phyloP scores from a whole-genome alignment of 2,113 vertebrate species.

The Scatophagus argus region DNA sequence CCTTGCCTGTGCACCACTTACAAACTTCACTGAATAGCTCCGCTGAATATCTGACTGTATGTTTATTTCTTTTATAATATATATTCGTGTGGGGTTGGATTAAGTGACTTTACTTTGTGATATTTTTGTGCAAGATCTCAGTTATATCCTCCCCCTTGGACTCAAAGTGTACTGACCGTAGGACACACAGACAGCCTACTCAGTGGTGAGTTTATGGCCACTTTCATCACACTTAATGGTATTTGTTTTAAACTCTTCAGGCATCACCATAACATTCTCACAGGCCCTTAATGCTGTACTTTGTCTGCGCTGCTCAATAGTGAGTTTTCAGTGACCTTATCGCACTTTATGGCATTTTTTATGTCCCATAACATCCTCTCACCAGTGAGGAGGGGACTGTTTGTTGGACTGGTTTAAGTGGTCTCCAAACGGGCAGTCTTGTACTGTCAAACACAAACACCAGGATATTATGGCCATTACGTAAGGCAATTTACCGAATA shows the following conservation, averaged over 20 bases:
- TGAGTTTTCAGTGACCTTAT: conserved; percentile 62
- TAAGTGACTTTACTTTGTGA: conserved; percentile 37
- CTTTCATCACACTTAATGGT: conserved; percentile 66
- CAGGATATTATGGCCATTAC: conserved; percentile 62
- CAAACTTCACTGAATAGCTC: conserved; percentile 23
- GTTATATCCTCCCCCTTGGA: conserved; percentile 34
- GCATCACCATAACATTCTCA: conserved; percentile 55
- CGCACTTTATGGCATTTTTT: conserved; percentile 64
- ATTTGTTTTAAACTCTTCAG: conserved; percentile 69
- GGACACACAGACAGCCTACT: conserved; percentile 44
- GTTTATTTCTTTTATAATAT: not conserved
- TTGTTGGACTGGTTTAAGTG: conserved; percentile 36
- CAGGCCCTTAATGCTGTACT: conserved; percentile 37
- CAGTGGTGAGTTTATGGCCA: conserved; percentile 62
- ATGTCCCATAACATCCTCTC: conserved; percentile 43
- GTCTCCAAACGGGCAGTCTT: conserved; percentile 36
- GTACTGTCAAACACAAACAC: conserved; percentile 40
- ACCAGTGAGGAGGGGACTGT: not conserved
- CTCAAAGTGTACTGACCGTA: conserved; percentile 43
- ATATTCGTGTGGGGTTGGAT: not conserved
- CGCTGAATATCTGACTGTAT: not conserved
- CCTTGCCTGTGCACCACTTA: conserved; percentile 14
- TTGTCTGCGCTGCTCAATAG: conserved; percentile 7
- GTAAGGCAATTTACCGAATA: conserved; percentile 74
- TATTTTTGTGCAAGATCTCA: conserved; percentile 30